Conservation (phyloP, 2,797 vertebrate genomes). For the Macroramphosus scolopax region DNA sequence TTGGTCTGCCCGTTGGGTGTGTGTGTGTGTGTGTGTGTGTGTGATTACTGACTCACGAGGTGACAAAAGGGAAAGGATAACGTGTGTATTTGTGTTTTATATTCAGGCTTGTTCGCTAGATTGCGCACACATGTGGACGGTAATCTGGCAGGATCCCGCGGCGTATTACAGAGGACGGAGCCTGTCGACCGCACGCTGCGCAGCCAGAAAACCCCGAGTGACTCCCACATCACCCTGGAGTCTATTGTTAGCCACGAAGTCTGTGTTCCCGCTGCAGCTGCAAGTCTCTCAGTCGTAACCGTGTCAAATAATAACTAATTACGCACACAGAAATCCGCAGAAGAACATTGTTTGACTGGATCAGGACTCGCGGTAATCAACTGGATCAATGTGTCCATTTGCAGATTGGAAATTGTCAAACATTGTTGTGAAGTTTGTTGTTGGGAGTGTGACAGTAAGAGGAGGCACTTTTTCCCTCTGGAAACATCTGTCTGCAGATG, state of each 20-base stretch:
- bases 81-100: conserved; percentile 38
- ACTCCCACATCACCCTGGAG: conserved; percentile 10
- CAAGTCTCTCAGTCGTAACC: conserved; percentile 1
- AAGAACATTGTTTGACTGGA: not conserved
- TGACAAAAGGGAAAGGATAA: conserved; percentile 52
- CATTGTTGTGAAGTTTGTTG: too few species aligned
- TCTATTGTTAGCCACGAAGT: conserved; percentile 13
- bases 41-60: conserved; percentile 45
- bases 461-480: too few species aligned
- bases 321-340: not conserved
- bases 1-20: too few species aligned
- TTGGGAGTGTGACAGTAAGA: too few species aligned
- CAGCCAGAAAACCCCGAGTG: conserved; percentile 50
- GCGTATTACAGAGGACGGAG: conserved; percentile 60
- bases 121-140: conserved; percentile 56
- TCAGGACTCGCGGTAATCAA: too few species aligned
- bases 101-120: conserved; percentile 29
- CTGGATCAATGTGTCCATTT: too few species aligned
- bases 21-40: too few species aligned
- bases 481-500: too few species aligned
- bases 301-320: not conserved
- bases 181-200: conserved; percentile 59
- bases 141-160: conserved; percentile 60
- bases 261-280: conserved; percentile 10
- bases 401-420: too few species aligned